Percentiles rank a stretch among this genome's conserved stretches.
phyloP scores from a whole-genome alignment of 2,797 vertebrate species.

The Pteronotus mesoamericanus region DNA sequence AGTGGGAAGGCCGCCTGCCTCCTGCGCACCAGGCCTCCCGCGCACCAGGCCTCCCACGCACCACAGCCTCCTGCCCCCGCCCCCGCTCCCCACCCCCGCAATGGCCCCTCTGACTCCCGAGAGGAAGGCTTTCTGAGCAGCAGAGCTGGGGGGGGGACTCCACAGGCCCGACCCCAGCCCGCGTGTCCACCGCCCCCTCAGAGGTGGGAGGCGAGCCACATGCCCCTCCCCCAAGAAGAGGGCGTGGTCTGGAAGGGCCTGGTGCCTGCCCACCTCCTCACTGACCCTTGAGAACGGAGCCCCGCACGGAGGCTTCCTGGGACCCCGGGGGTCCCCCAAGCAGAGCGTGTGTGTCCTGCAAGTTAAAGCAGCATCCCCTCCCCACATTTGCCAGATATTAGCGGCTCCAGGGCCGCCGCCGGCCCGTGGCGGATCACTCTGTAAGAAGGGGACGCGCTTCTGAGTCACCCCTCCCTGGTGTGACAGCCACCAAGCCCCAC shows the following conservation, averaged over 20 bases:
- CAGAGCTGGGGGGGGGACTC: neutral
- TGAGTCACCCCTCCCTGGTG: neutral
- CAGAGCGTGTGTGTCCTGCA: neutral
- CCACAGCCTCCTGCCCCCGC: neutral
- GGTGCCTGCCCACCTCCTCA: conserved; percentile 17
- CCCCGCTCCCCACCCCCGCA: neutral
- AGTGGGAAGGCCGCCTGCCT: neutral
- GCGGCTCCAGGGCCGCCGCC: neutral
- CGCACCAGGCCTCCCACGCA: no score
- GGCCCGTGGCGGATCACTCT: neutral
- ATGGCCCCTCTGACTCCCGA: neutral
- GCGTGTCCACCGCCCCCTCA: conserved; percentile 63
- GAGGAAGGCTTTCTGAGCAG: neutral
- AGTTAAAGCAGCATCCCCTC: neutral
- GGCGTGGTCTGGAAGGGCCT: conserved; percentile 6
- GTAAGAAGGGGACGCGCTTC: neutral
- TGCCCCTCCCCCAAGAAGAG: neutral
- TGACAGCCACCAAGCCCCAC: neutral
- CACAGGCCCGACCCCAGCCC: neutral
- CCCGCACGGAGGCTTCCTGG: conserved; percentile 70
- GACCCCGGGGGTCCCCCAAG: neutral
- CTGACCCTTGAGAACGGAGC: conserved; percentile 82
- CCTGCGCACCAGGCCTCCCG: no score
- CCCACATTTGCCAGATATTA: neutral
- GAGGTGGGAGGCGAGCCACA: conserved; percentile 12